A percentile compares a stretch with the other conserved stretches of the same genome.
phyloP scores from a whole-genome alignment of 2,113 vertebrate species.

The Sterrhoptilus dennistouni region DNA sequence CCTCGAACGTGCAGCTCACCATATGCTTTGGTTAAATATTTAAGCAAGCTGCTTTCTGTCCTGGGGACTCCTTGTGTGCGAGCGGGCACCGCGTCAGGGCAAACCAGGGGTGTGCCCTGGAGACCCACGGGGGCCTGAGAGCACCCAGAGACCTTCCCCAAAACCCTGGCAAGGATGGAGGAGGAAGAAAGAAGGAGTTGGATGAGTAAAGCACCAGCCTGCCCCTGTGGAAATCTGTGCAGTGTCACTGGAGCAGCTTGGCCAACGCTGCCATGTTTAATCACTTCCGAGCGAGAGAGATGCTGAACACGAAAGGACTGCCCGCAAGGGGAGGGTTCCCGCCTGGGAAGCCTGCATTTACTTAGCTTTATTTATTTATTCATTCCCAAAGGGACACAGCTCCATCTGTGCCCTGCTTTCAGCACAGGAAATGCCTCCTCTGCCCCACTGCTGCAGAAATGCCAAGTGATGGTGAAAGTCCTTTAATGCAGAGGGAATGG shows the following conservation, averaged over 20 bases:
- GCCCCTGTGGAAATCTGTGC: conserved; percentile 56
- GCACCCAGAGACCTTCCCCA: neutral
- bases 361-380: conserved; percentile 60
- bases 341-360: conserved; percentile 15
- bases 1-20: neutral
- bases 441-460: neutral
- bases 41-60: conserved; percentile 39
- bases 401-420: neutral
- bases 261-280: conserved; percentile 64
- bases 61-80: neutral
- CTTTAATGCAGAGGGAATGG: conserved; percentile 30
- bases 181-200: neutral
- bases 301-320: neutral
- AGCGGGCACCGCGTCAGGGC: rapidly evolving
- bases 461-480: neutral
- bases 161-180: neutral
- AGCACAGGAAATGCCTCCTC: neutral
- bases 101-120: neutral
- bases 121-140: neutral
- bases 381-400: conserved; percentile 4
- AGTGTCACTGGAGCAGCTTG: conserved; percentile 47
- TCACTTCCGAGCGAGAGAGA: conserved; percentile 22
- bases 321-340: conserved; percentile 4
- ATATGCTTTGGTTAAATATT: conserved; percentile 57
- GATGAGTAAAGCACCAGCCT: neutral